A percentile compares a stretch with the other conserved stretches of the same genome.
phyloP scores from a whole-genome alignment of 2,888 invertebrate genomes.

The Callimorpha dominula region DNA sequence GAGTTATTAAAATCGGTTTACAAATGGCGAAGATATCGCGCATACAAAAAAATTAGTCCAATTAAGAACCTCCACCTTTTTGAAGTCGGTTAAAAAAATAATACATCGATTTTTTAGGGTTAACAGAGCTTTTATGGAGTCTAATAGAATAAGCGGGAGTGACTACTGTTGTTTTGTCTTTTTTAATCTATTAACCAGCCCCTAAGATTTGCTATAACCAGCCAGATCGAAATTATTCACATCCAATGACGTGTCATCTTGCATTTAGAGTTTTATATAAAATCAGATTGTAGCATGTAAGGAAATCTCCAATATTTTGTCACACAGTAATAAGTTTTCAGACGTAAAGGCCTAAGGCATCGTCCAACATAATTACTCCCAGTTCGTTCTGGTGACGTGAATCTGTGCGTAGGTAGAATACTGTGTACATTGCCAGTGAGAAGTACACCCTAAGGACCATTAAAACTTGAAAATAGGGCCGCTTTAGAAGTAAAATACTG shows the following conservation, averaged over 20 bases:
- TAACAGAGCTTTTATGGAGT: background rate
- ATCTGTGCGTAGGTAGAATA: constrained; percentile 27
- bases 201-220: background rate
- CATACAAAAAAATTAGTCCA: too few species aligned
- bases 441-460: constrained; percentile 34
- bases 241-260: background rate
- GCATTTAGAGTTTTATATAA: background rate
- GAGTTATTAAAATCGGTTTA: too few species aligned
- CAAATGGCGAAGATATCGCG: too few species aligned
- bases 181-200: too few species aligned
- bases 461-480: constrained; percentile 26
- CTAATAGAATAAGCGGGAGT: too few species aligned
- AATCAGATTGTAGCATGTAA: background rate
- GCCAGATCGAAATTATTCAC: background rate
- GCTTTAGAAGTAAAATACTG: constrained; percentile 34
- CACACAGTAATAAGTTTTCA: background rate
- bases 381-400: constrained; percentile 37
- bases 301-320: background rate
- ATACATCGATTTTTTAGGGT: background rate
- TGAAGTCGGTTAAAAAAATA: too few species aligned
- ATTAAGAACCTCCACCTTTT: too few species aligned
- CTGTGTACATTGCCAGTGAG: constrained; percentile 10
- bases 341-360: constrained; percentile 36
- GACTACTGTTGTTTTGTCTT: too few species aligned
- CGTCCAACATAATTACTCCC: constrained; percentile 46